Base-by-base conservation (phyloP, 2,113 vertebrate species). In the Apodemus sylvaticus region DNA sequence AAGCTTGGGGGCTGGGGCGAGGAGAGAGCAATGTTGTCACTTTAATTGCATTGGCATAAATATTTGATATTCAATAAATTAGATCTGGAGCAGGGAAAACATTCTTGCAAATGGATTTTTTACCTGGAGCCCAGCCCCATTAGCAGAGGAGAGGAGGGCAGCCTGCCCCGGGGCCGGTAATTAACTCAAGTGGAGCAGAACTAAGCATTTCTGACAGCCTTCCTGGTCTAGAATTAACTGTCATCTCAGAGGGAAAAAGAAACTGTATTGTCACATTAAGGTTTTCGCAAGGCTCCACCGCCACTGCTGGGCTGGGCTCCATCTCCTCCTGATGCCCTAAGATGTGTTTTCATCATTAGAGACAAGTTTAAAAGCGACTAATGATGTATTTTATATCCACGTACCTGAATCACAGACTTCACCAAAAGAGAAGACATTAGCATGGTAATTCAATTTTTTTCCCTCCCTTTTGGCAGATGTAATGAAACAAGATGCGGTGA, bases 161-260 rank as follows among this genome's bases (percentile, higher is more conserved):
- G 98, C 98, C 98, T 98, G 99, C 99, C 99, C 98, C 98, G 82
- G 99, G 99, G 99, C 98, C 98, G 98, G 99, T 99, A 99, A 99
- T 99, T 99, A 99, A 99, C 99, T 99, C 99, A 99, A 98, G 98
- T 99, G 99, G 99, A 99, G 99, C 99, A 99, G 99, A 99, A 99
- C 99, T 99, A 99, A 99, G 99, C 98, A 99, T 99, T 99, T 99
- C 99, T 99, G 99, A 99, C 99, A 99, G 99, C 99, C 99, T 99
- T 99, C 99, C 99, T 99, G 98, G 98, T 99, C 98, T 99, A 99
- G 99, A 99, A 99, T 99, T 99, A 99, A 99, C 99, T 99, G 99
- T 99, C 99, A 99, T 99, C 99, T 99, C 98, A 98, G 98, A 99
- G 99, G 98, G 99, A 99, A 98, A 99, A 99, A 99, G 99, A 99